A percentile compares a stretch with the other conserved stretches of the same genome.
phyloP scores from a whole-genome alignment of 2,888 invertebrate species.

The Plebejus anna region DNA sequence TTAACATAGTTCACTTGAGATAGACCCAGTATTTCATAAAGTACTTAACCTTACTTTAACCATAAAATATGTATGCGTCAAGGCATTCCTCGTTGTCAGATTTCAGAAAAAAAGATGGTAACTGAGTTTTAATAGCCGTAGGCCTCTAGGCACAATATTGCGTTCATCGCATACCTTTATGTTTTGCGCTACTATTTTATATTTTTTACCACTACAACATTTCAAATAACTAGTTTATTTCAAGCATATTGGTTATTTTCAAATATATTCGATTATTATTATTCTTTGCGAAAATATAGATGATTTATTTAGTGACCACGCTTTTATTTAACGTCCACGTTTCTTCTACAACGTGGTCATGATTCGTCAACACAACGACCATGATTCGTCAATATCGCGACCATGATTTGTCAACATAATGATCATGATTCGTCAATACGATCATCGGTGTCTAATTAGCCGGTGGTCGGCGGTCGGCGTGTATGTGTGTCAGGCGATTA shows the following conservation, averaged over 20 bases:
- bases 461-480: constrained; percentile 8
- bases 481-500: constrained; percentile 44
- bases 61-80: too few species aligned
- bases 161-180: background rate
- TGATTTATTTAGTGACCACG: background rate
- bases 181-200: background rate
- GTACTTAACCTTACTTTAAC: background rate
- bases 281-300: too few species aligned
- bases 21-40: background rate
- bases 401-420: background rate
- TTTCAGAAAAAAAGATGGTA: background rate
- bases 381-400: background rate
- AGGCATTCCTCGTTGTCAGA: background rate
- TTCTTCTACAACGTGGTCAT: background rate
- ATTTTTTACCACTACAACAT: background rate
- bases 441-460: constrained; percentile 2
- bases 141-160: background rate
- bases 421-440: background rate
- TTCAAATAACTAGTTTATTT: background rate
- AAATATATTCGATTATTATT: too few species aligned
- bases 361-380: background rate
- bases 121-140: background rate
- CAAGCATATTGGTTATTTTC: background rate
- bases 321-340: background rate
- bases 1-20: background rate